These are phyloP conservation scores for Athene noctua DNA, from an alignment of 2,113 vertebrate species.

Conservation along the genomic window DNA sequence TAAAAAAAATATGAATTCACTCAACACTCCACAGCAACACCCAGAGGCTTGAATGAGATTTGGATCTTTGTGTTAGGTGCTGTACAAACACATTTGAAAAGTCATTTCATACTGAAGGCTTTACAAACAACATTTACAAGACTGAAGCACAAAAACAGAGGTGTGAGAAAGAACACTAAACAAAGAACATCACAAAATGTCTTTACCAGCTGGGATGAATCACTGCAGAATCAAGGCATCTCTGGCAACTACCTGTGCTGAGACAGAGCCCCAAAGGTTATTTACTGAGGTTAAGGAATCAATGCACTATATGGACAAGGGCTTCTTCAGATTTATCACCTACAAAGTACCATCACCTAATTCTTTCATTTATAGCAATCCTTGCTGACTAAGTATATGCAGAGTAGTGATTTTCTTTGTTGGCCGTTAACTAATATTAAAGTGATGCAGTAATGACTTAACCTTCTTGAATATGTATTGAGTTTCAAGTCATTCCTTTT, in stretches of 20 bases:
- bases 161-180: not conserved
- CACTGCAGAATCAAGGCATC: not conserved
- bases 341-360: not conserved
- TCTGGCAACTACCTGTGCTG: not conserved
- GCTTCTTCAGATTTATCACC: not conserved
- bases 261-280: not conserved
- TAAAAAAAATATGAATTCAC: not conserved
- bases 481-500: conserved; percentile 76
- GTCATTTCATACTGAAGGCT: not conserved
- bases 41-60: not conserved
- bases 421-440: conserved; percentile 63
- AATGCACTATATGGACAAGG: not conserved
- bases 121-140: not conserved
- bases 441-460: conserved; percentile 70
- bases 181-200: not conserved
- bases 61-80: not conserved
- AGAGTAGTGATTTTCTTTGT: conserved; percentile 52
- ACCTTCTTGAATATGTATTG: conserved; percentile 76
- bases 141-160: not conserved
- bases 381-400: conserved; percentile 31
- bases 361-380: not conserved
- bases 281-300: not conserved
- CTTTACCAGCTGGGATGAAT: not conserved
- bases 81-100: not conserved
- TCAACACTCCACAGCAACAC: not conserved